Base-by-base conservation (phyloP, 2,797 vertebrate genomes). In the Myiotriccus ornatus region DNA sequence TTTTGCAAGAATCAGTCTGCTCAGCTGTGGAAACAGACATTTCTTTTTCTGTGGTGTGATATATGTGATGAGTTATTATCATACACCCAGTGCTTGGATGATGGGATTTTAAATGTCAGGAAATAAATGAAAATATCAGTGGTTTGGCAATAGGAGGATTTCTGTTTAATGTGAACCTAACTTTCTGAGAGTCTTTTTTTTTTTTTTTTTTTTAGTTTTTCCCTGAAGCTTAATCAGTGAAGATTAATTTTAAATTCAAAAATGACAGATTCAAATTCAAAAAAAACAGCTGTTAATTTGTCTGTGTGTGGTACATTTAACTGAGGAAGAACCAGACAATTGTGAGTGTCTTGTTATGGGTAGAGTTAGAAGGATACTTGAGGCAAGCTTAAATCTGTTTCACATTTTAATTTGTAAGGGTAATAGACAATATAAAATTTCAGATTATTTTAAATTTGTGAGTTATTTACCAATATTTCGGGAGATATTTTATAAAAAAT, bases 41-140 rank as follows among this genome's bases (percentile, higher is more conserved):
- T 49, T 18, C 90, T 89, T 60, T 90, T 81, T 82, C 75, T 93
- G 67, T 92, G 94, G 71, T 95, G 78, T 64, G 79, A 94, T 92
- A 75, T 80, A 78, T 80, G 84, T 81, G 84, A 87, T 73, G 89
- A 93, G 64, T 91, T 90, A 92, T 90, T 63, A 73, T 57, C 30
- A 37, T 89, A 93, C 32, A 2, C 79, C 55, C 84, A 88, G 73
- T 87, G 70, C 62, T 94, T 70, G 75, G 89, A 88, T 89, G 94
- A 89, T 88, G 62, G 89, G 76, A 94, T 94, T 96, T 96, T 94
- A 96, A 97, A 97, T 96, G 94, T 95, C 95, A 97, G 81, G 75
- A 95, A 97, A 94, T 83, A 96, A 96, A 94, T 94, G 77, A 94
- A 97, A 96, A 93, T 96, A 95, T 93, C 92, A 95, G 89, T 63